These are phyloP conservation scores for Plebejus anna DNA, from an alignment of 2,888 invertebrate species.

Conservation along the genomic window DNA sequence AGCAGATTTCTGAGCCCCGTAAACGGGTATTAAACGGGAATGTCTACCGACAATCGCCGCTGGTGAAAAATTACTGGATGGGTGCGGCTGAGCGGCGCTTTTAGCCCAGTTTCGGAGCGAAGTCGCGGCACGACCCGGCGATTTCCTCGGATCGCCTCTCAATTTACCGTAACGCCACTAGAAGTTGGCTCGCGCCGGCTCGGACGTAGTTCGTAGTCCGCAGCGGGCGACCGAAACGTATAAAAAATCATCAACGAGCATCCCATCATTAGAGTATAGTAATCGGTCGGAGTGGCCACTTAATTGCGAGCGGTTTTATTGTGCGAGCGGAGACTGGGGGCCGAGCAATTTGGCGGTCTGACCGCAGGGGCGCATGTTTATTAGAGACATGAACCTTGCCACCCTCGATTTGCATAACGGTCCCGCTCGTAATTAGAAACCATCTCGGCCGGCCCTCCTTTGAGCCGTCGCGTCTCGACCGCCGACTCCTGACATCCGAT, in stretches of 20 bases:
- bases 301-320: constrained; percentile 63
- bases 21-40: constrained; percentile 53
- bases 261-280: constrained; percentile 59
- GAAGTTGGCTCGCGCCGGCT: constrained; percentile 46
- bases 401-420: constrained; percentile 77
- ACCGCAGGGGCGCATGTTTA: constrained; percentile 77
- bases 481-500: constrained; percentile 54
- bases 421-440: constrained; percentile 78
- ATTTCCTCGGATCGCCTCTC: constrained; percentile 57
- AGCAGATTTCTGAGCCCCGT: constrained; percentile 44
- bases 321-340: constrained; percentile 55
- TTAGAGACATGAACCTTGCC: constrained; percentile 71
- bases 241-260: constrained; percentile 36
- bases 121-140: constrained; percentile 63
- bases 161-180: constrained; percentile 62
- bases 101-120: constrained; percentile 61
- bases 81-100: constrained; percentile 54
- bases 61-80: constrained; percentile 59
- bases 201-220: constrained; percentile 35
- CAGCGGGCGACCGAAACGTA: constrained; percentile 35
- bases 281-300: constrained; percentile 60
- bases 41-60: constrained; percentile 52
- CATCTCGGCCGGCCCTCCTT: constrained; percentile 74
- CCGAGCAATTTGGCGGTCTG: constrained; percentile 70
- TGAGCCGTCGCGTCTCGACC: constrained; percentile 65